Evolutionary conservation across 2,888 invertebrate genomes (phyloP), one percentile per base, ranked within the genome.

Genomic region (Lordiphosa andalusiaca): DNA sequence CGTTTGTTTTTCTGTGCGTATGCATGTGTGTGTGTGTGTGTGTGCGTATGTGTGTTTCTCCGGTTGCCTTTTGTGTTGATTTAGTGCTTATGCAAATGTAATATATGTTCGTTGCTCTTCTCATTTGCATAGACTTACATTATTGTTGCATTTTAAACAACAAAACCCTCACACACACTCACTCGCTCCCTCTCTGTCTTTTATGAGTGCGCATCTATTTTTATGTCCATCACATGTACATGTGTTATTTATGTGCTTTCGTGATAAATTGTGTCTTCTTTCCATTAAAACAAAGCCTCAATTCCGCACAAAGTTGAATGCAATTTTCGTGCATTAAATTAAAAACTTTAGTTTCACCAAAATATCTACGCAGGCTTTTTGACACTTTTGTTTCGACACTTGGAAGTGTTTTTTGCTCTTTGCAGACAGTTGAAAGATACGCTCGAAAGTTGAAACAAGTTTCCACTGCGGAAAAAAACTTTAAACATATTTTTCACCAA

Each of bases 31-130:
- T 49, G 57, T 58, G 64, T 53, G 51, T 46, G 65, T 59, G 52
- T 65, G 58, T 53, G 52, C 46, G 57, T 58, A 58, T 53, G 51
- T 46, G 65, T 59, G 52, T 65, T 63, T 38, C 65, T 55, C 65
- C 63, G 44, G 40, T 58, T 36, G 33, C 57, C 55, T 56, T 39
- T 50, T 44, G 49, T 46, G 57, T 53, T 61, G 16, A 78, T 78
- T 84, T 84, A 78, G 83, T 83, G 83, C 80, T 78, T 84, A 78
- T 78, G 77, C 83, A 78, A 78, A 78, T 84, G 78, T 82, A 78
- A 84, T 84, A 66, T 69, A 63, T 68, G 83, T 69, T 71, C 66
- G 60, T 25, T 38, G 46, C 59, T 38, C 7, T 12, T 48, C 42
- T 62, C 84, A 77, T 63, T 73, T 82, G 68, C 80, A 74, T 74